These are phyloP conservation scores for Gymnarchus niloticus DNA, from an alignment of 2,113 vertebrate genomes.

Conservation along the genomic window DNA sequence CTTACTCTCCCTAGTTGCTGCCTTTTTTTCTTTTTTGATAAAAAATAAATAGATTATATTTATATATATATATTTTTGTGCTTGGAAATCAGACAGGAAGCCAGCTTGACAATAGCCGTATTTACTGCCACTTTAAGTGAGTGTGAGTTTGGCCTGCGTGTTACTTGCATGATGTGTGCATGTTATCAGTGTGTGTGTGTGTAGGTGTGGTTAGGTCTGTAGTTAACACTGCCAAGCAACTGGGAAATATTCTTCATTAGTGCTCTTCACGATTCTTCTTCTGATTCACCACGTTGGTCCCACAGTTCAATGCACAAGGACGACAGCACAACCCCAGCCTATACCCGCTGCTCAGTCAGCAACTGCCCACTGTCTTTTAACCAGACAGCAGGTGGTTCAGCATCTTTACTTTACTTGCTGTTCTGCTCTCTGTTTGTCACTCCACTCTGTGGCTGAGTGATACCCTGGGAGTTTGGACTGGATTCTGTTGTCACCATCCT, in stretches of 20 bases:
- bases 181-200: constrained; percentile 44
- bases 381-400: neutral
- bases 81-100: constrained; percentile 51
- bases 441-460: neutral
- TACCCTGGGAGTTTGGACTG: constrained; percentile 7
- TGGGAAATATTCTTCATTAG: constrained; percentile 46
- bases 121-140: constrained; percentile 37
- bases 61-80: constrained; percentile 58
- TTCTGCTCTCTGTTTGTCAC: neutral
- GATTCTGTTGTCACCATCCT: neutral
- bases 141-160: constrained; percentile 44
- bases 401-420: neutral
- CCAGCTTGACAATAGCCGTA: constrained; percentile 44
- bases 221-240: constrained; percentile 70
- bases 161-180: constrained; percentile 53
- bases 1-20: constrained; percentile 57
- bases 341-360: neutral
- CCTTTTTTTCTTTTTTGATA: constrained; percentile 56
- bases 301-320: constrained; percentile 21
- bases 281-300: constrained; percentile 29
- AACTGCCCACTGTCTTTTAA: neutral
- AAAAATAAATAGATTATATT: constrained; percentile 62
- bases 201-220: constrained; percentile 61
- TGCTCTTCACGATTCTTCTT: constrained; percentile 36
- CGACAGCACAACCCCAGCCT: neutral